Conservation (phyloP, 2,797 vertebrate genomes). For the Xerus rutilus region DNA sequence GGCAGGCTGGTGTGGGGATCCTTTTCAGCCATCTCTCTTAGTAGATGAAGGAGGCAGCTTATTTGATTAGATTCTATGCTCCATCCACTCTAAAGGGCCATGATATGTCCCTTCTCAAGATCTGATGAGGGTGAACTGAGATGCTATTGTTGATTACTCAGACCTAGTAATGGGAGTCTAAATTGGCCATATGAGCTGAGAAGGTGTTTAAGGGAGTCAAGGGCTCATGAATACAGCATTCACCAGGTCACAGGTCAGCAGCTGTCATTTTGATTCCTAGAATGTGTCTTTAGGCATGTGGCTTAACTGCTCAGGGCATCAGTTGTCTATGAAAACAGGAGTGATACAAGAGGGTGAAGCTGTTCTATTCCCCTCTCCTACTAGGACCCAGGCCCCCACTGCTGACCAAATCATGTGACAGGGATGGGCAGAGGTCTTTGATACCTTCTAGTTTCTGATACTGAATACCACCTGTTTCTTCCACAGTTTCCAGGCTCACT, state of each 20-base stretch:
- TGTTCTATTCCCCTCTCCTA: neutral
- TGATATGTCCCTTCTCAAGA: neutral
- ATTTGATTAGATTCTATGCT: neutral
- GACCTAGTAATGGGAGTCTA: neutral
- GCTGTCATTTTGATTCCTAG: neutral
- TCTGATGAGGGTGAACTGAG: neutral
- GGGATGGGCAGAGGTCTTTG: neutral
- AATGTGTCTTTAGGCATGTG: neutral
- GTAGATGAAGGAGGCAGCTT: neutral
- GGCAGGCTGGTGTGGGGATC: neutral
- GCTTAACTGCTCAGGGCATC: neutral
- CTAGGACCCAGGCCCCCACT: neutral
- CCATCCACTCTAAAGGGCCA: neutral
- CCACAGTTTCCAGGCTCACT: constrained; percentile 77
- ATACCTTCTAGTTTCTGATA: neutral
- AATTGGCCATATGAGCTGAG: neutral
- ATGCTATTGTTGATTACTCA: neutral
- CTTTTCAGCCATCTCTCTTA: neutral
- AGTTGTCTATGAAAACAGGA: neutral
- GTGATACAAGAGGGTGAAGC: neutral
- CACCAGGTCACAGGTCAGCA: neutral
- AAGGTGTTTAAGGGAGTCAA: neutral
- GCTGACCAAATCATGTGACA: neutral
- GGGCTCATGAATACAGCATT: neutral
- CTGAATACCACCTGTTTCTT: constrained; percentile 70